Conservation (phyloP, 2,888 invertebrate species). For the Athalia circularis region DNA sequence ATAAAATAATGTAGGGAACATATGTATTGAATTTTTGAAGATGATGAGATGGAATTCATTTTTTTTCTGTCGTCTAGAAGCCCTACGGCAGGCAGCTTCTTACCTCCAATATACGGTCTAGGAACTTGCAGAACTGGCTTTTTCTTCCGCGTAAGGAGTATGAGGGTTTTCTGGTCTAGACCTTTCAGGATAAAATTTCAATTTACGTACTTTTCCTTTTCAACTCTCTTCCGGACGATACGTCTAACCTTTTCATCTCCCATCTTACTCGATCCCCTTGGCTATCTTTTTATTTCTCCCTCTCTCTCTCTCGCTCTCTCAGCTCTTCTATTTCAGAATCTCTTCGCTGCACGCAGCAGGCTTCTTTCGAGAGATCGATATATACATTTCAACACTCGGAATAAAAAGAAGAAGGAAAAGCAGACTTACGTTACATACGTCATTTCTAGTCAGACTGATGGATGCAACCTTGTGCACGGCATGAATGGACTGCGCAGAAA, state of each 20-base stretch:
- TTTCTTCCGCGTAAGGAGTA: background rate
- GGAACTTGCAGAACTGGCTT: background rate
- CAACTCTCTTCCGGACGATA: slow-evolving; percentile 43
- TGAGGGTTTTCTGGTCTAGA: slow-evolving; percentile 19
- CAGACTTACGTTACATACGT: background rate
- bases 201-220: slow-evolving; percentile 39
- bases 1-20: too few relatives aligned
- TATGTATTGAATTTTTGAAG: too few relatives aligned
- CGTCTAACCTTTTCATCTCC: slow-evolving; percentile 37
- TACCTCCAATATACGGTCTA: too few relatives aligned
- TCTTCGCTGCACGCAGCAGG: background rate
- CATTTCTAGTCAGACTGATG: background rate
- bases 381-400: background rate
- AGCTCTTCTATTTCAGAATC: background rate
- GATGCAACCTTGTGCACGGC: background rate
- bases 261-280: slow-evolving; percentile 2
- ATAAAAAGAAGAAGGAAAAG: background rate
- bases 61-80: too few relatives aligned
- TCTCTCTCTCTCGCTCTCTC: background rate
- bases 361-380: slow-evolving; percentile 6
- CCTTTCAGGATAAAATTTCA: slow-evolving; percentile 40
- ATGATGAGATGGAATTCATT: too few relatives aligned
- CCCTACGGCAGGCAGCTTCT: too few relatives aligned
- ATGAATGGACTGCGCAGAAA: too few relatives aligned
- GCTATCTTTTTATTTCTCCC: background rate